These are phyloP conservation scores for Limnephilus marmoratus DNA, from an alignment of 2,888 invertebrate genomes.

Conservation along the genomic window DNA sequence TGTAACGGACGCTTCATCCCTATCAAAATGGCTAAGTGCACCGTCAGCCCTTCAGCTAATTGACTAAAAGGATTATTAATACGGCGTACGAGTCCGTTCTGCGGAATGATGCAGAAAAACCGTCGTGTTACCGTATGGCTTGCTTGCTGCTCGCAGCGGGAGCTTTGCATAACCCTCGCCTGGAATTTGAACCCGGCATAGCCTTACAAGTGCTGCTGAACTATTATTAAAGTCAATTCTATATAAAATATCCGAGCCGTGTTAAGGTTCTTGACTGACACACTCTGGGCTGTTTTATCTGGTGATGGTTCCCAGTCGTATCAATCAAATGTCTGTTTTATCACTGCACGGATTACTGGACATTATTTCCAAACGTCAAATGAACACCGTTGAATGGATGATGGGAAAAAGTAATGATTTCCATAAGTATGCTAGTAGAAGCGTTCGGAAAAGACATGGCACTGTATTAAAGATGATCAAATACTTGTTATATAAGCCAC, in stretches of 20 bases:
- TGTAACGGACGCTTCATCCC: not conserved
- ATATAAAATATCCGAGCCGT: not conserved
- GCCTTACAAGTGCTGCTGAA: conserved; percentile 33
- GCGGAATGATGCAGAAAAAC: not conserved
- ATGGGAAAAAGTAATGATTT: not conserved
- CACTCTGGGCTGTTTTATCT: not conserved
- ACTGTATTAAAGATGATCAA: not conserved
- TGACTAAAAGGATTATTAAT: conserved; percentile 34
- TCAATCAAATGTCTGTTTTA: not conserved
- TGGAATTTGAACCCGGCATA: conserved; percentile 29
- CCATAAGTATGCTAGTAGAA: not conserved
- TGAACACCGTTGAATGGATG: not conserved
- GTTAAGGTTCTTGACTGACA: not conserved
- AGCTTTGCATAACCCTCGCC: conserved; percentile 3
- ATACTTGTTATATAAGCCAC: not conserved
- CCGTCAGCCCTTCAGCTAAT: conserved; percentile 10
- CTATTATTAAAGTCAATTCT: not conserved
- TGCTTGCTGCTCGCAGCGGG: conserved; percentile 5
- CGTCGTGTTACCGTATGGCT: conserved; percentile 8
- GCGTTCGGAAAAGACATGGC: not conserved
- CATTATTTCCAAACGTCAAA: not conserved
- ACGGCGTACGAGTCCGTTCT: not conserved
- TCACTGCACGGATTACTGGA: not conserved
- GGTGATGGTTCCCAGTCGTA: not conserved
- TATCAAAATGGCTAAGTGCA: not conserved